Conservation (phyloP, 2,113 vertebrate genomes). For the Zapornia atra region DNA sequence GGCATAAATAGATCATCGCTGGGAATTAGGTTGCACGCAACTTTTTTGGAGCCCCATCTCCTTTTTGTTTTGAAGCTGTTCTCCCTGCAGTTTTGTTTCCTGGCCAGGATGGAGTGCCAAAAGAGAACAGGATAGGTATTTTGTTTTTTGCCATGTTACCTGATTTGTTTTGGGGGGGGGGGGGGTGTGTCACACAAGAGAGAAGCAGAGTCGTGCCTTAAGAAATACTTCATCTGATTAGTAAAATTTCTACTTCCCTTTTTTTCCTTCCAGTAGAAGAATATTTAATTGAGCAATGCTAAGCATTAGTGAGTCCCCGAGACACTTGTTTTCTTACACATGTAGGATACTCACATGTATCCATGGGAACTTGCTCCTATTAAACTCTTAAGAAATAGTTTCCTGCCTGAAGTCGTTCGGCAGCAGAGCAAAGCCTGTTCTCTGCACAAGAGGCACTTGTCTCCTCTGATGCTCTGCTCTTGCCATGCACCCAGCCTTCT, state of each 20-base stretch:
- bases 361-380: neutral
- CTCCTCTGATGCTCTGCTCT: neutral
- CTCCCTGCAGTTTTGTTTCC: neutral
- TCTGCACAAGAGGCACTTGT: neutral
- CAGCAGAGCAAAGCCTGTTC: neutral
- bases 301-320: neutral
- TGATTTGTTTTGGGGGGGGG: neutral
- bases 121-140: neutral
- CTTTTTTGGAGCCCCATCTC: neutral
- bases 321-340: neutral
- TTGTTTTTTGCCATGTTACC: neutral
- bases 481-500: fast-evolving
- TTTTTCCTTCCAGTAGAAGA: neutral
- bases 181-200: neutral
- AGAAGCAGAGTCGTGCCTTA: neutral
- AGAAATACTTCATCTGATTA: neutral
- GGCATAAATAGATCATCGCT: neutral
- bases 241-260: neutral
- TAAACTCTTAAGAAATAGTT: neutral
- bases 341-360: neutral
- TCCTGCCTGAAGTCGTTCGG: neutral
- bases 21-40: neutral
- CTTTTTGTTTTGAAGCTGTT: neutral
- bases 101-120: neutral
- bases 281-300: neutral